phyloP scores from a whole-genome alignment of 2,888 invertebrate species.

The Torymus aiolomorphi region DNA sequence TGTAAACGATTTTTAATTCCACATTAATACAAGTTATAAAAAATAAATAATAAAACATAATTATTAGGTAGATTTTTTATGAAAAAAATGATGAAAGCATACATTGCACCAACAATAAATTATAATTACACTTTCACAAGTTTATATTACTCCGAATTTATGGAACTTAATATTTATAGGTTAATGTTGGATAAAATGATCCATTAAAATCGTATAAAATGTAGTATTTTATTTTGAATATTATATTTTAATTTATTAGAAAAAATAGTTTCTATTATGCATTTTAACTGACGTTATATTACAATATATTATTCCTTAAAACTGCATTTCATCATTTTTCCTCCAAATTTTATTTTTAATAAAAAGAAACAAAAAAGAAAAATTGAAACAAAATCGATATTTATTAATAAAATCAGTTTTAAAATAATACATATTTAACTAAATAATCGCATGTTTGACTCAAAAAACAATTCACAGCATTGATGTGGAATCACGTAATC shows the following conservation, averaged over 20 bases:
- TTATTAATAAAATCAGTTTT: constrained; percentile 53
- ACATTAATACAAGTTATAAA: constrained; percentile 47
- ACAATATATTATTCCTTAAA: too few relatives aligned
- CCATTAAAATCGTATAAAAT: too few relatives aligned
- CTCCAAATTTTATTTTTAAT: constrained; percentile 18
- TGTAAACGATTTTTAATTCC: constrained; percentile 52
- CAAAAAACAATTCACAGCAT: constrained; percentile 49
- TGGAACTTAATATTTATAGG: too few relatives aligned
- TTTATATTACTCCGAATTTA: background rate
- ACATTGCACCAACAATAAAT: background rate
- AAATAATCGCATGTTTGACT: constrained; percentile 41
- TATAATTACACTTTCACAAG: background rate
- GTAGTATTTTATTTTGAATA: too few relatives aligned
- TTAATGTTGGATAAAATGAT: too few relatives aligned
- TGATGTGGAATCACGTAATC: constrained; percentile 55
- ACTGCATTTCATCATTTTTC: constrained; percentile 44
- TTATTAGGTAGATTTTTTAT: background rate
- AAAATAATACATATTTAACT: constrained; percentile 51
- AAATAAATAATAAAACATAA: background rate
- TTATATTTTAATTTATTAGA: too few relatives aligned
- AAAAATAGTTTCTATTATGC: too few relatives aligned
- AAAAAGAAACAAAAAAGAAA: constrained; percentile 53
- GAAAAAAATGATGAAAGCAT: constrained; percentile 44
- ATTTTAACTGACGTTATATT: too few relatives aligned
- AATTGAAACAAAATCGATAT: constrained; percentile 53